Evolutionary conservation across 2,797 vertebrate species (phyloP), one percentile per base, ranked within the genome.

Genomic region (Danio aesculapii): DNA sequence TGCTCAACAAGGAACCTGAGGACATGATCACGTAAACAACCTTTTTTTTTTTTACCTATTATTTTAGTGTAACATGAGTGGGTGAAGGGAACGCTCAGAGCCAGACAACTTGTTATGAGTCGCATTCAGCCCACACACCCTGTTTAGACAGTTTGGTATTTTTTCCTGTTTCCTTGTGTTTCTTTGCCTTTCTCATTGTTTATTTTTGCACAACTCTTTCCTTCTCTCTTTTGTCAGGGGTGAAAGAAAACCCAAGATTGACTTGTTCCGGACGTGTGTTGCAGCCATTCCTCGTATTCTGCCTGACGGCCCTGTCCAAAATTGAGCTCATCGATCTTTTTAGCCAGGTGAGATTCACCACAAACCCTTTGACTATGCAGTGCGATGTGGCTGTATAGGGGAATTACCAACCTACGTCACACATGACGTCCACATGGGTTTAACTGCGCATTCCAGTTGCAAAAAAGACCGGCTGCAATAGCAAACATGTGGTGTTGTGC

Each of bases 1-100:
- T 99, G 97, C 94, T 99, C 83, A 99, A 99, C 93, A 99, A 99
- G 92, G 98, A 99, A 84, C 97, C 98, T 0, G 98, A 99, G 90
- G 98, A 99, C 90, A 99, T 99, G 98, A 99, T 99, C 92, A 99
- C 98, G 98, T 99, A 92, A 88, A 52, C 67, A n/a, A 11, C 39
- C 39, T 71, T 46, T 5, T 13, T 86, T 93, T 86, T 61, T 66
- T 14, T 55, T 3, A 74, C 8, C 47, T 47, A 53, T 63, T 85
- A 73, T 82, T 84, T 77, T 46, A 39, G 64, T 72, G 57, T 69
- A 58, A 30, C 57, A 69, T 70, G 44, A 77, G 64, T 70, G 63
- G 30, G 41, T 71, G 50, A 78, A 72, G 68, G 16, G 46, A 59
- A 82, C 30, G 41, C 50, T 82, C 39, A 70, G 46, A 41, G 49